Conservation (phyloP, 2,888 invertebrate species). For the Pterostichus niger region DNA sequence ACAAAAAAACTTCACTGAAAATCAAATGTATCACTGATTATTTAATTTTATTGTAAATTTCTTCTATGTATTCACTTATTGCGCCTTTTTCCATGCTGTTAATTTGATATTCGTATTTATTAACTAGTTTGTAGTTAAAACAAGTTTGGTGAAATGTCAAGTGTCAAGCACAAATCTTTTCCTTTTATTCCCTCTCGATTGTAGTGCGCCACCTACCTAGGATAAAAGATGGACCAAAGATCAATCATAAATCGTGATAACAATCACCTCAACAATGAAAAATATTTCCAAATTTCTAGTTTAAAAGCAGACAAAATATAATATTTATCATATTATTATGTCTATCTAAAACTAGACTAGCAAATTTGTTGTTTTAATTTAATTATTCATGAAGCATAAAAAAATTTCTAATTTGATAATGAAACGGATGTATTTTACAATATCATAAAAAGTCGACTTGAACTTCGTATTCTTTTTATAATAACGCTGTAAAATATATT, state of each 20-base stretch:
- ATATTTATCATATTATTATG: neutral
- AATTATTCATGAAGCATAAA: too few relatives aligned
- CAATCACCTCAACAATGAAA: slow-evolving; percentile 27
- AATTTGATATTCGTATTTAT: neutral
- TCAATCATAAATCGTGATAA: slow-evolving; percentile 29
- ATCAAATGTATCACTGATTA: slow-evolving; percentile 9
- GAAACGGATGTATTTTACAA: neutral
- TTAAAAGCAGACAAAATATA: neutral
- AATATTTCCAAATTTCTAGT: neutral
- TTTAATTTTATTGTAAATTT: neutral
- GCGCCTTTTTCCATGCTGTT: slow-evolving; percentile 23
- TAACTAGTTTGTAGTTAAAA: neutral
- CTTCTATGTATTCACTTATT: neutral
- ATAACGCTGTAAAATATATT: neutral
- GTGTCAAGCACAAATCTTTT: slow-evolving; percentile 2
- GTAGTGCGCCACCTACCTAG: slow-evolving; percentile 27
- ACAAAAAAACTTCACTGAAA: slow-evolving; percentile 43
- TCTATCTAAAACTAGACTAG: neutral
- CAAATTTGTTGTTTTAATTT: too few relatives aligned
- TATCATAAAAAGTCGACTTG: neutral
- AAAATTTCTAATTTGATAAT: neutral
- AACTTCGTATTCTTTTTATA: neutral
- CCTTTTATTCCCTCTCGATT: neutral
- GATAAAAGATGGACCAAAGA: slow-evolving; percentile 22
- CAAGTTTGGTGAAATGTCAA: slow-evolving; percentile 31